Base-by-base conservation (phyloP, 2,113 vertebrate genomes). In the Prionailurus viverrinus region DNA sequence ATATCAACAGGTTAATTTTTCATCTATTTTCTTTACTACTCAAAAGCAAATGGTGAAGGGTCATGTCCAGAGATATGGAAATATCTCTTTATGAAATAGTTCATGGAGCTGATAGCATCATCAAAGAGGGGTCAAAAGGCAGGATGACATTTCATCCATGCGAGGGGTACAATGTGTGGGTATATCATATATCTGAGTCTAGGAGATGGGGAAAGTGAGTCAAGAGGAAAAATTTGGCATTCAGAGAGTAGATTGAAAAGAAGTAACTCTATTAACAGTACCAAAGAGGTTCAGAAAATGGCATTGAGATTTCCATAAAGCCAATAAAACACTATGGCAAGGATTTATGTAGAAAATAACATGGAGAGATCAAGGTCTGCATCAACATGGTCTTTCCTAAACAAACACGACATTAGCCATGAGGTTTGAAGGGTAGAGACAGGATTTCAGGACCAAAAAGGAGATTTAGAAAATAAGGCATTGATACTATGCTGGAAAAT, bases 261-360 rank as follows among this genome's bases (percentile, higher is more conserved):
- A 31, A 6, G 10, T 82, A 45, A 82, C 53, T 85, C 15, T 18
- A 74, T 89, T 48, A 73, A 12, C 5, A 71, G 21, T 71, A 36
- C n/a, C 36, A 71, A 58, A 66, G 95, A 71, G 2, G 36, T 33
- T 95, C 63, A 97, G 65, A 92, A 83, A 87, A 12, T 51, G 41
- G 3, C 19, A 41, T 0, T 33, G 15, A 82, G 15, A 12, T 82
- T 82, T 87, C 16, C 33, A 21, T 33, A 23, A 95, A 63, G 23
- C 41, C 68, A 89, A 33, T 53, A 71, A 79, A 89, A 68, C 3
- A 87, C 19, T 16, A 4, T 4, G 82, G 65, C 7, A 4, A 65
- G 23, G 19, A 71, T 85, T 88, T 81, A 5, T 91, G 31, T 31
- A 6, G 23, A 92, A 80, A 92, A 94, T 41, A 53, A 73, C 19